Evolutionary conservation across 2,797 vertebrate species (phyloP).

Genomic region (Eupleurogrammus muticus): DNA sequence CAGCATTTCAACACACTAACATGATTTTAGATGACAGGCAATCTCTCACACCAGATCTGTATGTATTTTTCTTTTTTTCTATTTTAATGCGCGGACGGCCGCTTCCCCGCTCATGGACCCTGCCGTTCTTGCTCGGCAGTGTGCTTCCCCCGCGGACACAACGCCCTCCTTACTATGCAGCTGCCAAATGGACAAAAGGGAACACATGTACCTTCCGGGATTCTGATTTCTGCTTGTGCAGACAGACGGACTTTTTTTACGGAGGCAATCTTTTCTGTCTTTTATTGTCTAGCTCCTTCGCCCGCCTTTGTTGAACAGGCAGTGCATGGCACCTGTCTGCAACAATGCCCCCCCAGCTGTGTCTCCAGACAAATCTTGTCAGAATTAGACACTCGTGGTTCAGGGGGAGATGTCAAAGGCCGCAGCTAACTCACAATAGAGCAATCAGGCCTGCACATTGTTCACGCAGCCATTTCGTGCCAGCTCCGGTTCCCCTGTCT

Average conservation of each 20-base stretch:
- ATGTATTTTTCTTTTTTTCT: conserved; percentile 3
- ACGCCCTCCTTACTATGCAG: conserved; percentile 34
- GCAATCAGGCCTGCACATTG: conserved; percentile 79
- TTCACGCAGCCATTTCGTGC: conserved; percentile 75
- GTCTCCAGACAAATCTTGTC: conserved; percentile 77
- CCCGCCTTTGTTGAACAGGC: conserved; percentile 59
- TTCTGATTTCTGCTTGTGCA: conserved; percentile 52
- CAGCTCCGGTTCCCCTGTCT: conserved; percentile 66
- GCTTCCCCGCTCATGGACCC: neutral
- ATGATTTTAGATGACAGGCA: conserved; percentile 55
- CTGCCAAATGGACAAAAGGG: conserved; percentile 66
- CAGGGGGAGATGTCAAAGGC: conserved; percentile 78
- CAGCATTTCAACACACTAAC: conserved; percentile 37
- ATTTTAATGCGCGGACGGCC: conserved; percentile 7
- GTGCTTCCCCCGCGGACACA: conserved; percentile 43
- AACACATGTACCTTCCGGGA: conserved; percentile 60
- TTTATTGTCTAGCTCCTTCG: conserved; percentile 50
- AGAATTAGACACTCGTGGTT: conserved; percentile 76
- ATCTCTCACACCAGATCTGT: conserved; percentile 26
- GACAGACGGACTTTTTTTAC: conserved; percentile 59
- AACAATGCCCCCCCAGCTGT: conserved; percentile 72
- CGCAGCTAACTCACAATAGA: conserved; percentile 76
- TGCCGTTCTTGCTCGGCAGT: conserved; percentile 35
- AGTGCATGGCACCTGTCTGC: conserved; percentile 67
- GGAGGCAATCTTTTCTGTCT: conserved; percentile 26